Evolutionary conservation across 2,113 vertebrate genomes (phyloP).

Genomic region (Hymenochirus boettgeri): DNA sequence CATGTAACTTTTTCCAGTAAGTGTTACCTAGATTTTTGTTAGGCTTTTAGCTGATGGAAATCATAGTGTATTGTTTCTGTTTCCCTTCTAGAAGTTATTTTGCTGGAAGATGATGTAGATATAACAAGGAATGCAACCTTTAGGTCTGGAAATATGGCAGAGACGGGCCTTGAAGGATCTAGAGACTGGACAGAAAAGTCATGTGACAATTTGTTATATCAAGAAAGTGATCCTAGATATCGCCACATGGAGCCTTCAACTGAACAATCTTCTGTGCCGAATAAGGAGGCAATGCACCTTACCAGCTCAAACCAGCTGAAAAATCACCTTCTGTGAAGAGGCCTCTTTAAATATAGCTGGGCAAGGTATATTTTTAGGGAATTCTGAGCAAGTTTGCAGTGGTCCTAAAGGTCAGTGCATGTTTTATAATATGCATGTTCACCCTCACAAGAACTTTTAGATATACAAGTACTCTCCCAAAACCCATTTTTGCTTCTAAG

Average conservation of each 20-base stretch:
- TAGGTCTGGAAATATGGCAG: slow-evolving; percentile 4
- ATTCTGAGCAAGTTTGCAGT: slow-evolving; percentile 52
- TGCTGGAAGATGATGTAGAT: neutral
- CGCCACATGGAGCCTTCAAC: slow-evolving; percentile 4
- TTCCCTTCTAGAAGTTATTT: neutral
- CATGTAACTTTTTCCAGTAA: too few species aligned
- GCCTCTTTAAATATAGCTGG: slow-evolving; percentile 47
- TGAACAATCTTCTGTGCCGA: slow-evolving; percentile 6
- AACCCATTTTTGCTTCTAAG: too few species aligned
- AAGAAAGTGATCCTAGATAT: slow-evolving; percentile 40
- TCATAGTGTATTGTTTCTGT: neutral
- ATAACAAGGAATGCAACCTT: neutral
- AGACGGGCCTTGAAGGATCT: neutral
- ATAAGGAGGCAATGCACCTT: neutral
- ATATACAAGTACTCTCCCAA: too few species aligned
- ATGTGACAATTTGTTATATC: slow-evolving; percentile 52
- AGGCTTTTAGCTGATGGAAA: too few species aligned
- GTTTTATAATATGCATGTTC: neutral
- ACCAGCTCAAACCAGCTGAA: slow-evolving; percentile 54
- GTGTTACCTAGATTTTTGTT: too few species aligned
- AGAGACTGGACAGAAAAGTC: slow-evolving; percentile 13
- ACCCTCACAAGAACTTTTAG: too few species aligned
- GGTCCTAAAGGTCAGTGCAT: slow-evolving; percentile 25
- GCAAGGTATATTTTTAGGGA: slow-evolving; percentile 62
- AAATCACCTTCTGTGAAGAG: slow-evolving; percentile 43